Conservation (phyloP, 2,888 invertebrate species). For the Sphecodes monilicornis region DNA sequence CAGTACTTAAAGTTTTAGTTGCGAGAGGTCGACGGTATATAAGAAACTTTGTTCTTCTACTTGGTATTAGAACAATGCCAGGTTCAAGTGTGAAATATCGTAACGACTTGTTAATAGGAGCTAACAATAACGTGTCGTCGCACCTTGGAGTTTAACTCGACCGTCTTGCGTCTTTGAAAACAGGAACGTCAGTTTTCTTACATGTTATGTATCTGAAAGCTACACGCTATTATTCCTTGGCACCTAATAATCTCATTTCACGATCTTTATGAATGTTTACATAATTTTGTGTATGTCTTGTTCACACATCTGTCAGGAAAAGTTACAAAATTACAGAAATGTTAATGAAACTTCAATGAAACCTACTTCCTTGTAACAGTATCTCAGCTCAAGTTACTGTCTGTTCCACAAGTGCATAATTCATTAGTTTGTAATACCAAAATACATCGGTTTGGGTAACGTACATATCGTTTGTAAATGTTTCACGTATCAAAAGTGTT, state of each 20-base stretch:
- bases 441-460: too few relatives aligned
- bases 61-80: constrained; percentile 52
- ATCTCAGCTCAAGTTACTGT: not conserved
- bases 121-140: constrained; percentile 64
- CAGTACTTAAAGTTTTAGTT: not conserved
- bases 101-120: constrained; percentile 82
- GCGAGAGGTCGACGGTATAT: not conserved
- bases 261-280: not conserved
- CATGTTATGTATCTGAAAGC: not conserved
- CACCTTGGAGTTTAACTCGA: constrained; percentile 68
- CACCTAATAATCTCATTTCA: not conserved
- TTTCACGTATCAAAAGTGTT: too few relatives aligned
- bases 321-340: not conserved
- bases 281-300: not conserved
- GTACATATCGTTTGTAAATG: too few relatives aligned
- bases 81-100: constrained; percentile 81
- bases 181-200: constrained; percentile 14
- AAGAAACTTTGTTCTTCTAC: constrained; percentile 19
- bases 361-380: not conserved
- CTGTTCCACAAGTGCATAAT: too few relatives aligned
- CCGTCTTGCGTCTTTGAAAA: constrained; percentile 46
- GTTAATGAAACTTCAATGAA: not conserved
- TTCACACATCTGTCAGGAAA: not conserved
- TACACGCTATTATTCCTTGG: not conserved
- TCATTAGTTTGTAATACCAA: too few relatives aligned